Base-by-base conservation (phyloP, 2,888 invertebrate genomes). In the Pseudoips prasinana region DNA sequence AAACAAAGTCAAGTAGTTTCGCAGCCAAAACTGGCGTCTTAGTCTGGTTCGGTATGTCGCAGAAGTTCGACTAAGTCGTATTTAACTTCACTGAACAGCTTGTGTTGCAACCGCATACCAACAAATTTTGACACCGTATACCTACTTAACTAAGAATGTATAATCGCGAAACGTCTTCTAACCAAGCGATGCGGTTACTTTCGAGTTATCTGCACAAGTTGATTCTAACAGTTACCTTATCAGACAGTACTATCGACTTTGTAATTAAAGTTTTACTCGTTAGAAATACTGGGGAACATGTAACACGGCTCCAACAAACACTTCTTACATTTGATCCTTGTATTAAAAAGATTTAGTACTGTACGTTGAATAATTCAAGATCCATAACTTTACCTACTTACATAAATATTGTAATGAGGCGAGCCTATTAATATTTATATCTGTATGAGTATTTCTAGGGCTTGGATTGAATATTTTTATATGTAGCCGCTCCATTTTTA, bases 71-170 rank as follows among this genome's bases (percentile, higher is more conserved):
- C 77, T 79, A 83, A 84, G 80, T 84, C 79, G 80, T 82, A 83
- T 84, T 84, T 84, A 82, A 84, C 76, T 82, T 81, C 46, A 59
- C 69, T 58, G 75, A 78, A 72, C 80, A 79, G 82, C 82, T 79
- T 84, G 81, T 73, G 73, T 74, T 73, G 69, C 67, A 64, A 75
- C 83, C 82, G 70, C 82, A 77, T 72, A 76, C 81, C 73, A 77
- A 81, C 79, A 77, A 79, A 85, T 82, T 85, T 82, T 82, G 80
- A 81, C 80, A 80, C 76, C 65, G 66, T 72, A 51, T 62, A 70
- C 61, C 66, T 65, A 58, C 50, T 61, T 64, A 2, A 7, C 20
- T 20, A 20, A n/a, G 20, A 20, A 58, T 49, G 66, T 69, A 70
- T 61, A 67, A 69, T 69, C 53, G 49, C 37, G 39, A 65, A 65